Conservation (phyloP, 1,140 invertebrate genomes). For the Diuraphis noxia region DNA sequence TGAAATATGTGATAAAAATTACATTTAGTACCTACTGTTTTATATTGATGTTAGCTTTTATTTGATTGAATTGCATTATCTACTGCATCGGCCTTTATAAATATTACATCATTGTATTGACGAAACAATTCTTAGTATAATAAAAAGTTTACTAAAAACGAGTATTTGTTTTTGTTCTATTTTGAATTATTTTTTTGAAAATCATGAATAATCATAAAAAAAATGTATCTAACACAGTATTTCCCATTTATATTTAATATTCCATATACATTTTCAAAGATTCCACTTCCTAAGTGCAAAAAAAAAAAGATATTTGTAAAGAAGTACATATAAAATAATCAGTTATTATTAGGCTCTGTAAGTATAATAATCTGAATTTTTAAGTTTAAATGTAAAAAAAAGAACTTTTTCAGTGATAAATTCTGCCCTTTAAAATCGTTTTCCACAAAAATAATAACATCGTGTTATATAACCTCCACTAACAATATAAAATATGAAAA, state of each 20-base stretch:
- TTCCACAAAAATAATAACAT: background rate
- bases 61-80: no score
- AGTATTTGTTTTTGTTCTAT: background rate
- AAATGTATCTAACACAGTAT: background rate
- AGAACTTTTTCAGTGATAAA: background rate
- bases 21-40: background rate
- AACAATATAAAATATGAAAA: background rate
- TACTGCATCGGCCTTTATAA: no score
- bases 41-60: no score
- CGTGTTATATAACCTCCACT: background rate
- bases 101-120: no score
- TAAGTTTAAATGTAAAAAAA: background rate
- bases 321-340: no score
- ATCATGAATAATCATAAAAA: background rate
- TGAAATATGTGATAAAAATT: background rate
- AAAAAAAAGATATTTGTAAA: background rate
- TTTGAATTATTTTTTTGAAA: background rate
- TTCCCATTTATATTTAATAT: background rate
- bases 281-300: background rate
- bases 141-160: no score
- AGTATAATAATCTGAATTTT: background rate
- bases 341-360: no score
- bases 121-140: no score
- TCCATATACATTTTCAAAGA: background rate
- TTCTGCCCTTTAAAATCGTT: background rate